phyloP scores from a whole-genome alignment of 1,140 invertebrate species.

The Cotesia vestalis region DNA sequence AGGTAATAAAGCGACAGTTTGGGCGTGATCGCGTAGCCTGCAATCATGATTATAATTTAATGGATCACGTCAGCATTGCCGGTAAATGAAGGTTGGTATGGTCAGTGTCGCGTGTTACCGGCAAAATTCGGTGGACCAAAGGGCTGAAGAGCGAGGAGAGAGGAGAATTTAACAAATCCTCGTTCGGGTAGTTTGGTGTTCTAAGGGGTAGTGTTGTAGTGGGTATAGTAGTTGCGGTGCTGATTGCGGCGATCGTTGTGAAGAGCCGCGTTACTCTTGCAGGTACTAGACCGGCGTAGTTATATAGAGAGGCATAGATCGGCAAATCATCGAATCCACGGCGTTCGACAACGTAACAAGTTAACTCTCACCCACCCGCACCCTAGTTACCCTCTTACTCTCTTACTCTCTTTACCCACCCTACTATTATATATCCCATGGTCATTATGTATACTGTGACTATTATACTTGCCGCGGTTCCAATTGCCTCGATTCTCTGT shows the following conservation, averaged over 20 bases:
- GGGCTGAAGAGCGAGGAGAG: conserved; percentile 20
- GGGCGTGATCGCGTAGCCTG: conserved; percentile 28
- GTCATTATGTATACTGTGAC: conserved; percentile 57
- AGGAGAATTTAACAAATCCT: background rate
- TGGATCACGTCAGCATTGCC: conserved; percentile 36
- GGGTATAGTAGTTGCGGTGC: background rate
- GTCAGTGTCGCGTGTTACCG: conserved; percentile 11
- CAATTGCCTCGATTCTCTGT: conserved; percentile 48
- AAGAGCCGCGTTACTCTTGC: conserved; percentile 52
- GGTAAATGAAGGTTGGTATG: conserved; percentile 31
- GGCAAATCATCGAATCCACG: conserved; percentile 63
- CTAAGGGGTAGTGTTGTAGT: background rate
- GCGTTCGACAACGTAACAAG: conserved; percentile 65
- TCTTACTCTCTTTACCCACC: conserved; percentile 32
- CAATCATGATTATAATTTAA: conserved; percentile 42
- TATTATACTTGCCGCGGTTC: conserved; percentile 56
- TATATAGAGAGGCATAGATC: conserved; percentile 51
- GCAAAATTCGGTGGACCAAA: background rate
- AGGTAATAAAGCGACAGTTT: conserved; percentile 25
- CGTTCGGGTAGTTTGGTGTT: conserved; percentile 47
- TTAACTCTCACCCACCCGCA: conserved; percentile 45
- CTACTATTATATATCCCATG: conserved; percentile 24
- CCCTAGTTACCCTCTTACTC: conserved; percentile 14
- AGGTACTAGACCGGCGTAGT: conserved; percentile 37
- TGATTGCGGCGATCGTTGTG: background rate